These are phyloP conservation scores for Oncorhynchus masou DNA, from an alignment of 2,113 vertebrate genomes.

Conservation along the genomic window DNA sequence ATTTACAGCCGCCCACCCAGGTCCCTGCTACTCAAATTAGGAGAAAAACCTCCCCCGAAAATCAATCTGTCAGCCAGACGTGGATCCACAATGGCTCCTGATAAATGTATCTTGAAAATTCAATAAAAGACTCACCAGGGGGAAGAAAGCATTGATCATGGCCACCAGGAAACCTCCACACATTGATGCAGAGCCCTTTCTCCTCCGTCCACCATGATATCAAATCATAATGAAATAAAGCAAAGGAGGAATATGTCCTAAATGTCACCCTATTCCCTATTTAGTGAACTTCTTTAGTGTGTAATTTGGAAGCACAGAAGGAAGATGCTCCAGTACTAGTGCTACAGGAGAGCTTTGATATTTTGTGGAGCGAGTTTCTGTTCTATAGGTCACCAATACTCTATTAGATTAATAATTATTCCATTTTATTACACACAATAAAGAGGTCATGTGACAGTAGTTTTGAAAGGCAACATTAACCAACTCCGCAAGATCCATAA, in stretches of 20 bases:
- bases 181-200: constrained; percentile 45
- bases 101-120: constrained; percentile 72
- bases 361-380: background rate
- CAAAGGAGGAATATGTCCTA: too few relatives aligned
- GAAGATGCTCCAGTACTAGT: background rate
- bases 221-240: constrained; percentile 32
- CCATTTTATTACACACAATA: too few relatives aligned
- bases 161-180: constrained; percentile 40
- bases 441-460: too few relatives aligned
- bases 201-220: constrained; percentile 46
- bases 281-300: too few relatives aligned
- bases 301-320: too few relatives aligned
- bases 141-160: constrained; percentile 45
- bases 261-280: too few relatives aligned
- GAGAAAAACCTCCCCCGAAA: constrained; percentile 41
- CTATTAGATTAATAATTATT: too few relatives aligned
- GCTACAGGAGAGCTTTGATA: background rate
- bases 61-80: constrained; percentile 61
- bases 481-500: too few relatives aligned
- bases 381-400: background rate
- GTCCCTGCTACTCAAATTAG: constrained; percentile 52
- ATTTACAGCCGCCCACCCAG: constrained; percentile 47
- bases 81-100: constrained; percentile 55
- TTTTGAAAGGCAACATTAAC: too few relatives aligned
- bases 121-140: constrained; percentile 62